Evolutionary conservation across 2,113 vertebrate genomes (phyloP).

Genomic region (Dromiciops gliroides): DNA sequence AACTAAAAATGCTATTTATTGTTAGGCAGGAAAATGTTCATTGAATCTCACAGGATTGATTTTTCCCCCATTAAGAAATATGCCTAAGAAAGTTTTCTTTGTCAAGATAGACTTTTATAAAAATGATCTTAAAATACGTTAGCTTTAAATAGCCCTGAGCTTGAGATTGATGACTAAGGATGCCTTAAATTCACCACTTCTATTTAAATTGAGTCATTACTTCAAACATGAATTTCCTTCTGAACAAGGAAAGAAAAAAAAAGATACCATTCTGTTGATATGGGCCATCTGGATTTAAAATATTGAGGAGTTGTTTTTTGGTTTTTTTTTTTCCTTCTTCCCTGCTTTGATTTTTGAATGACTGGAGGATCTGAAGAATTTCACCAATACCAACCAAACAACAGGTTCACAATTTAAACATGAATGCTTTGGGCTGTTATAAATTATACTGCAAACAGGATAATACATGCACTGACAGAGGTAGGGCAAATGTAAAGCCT

Average conservation of each 20-base stretch:
- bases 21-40: background rate
- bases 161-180: conserved; percentile 64
- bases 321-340: conserved; percentile 50
- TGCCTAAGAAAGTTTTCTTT: conserved; percentile 46
- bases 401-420: conserved; percentile 66
- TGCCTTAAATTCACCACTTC: conserved; percentile 54
- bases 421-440: conserved; percentile 72
- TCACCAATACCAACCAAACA: conserved; percentile 58
- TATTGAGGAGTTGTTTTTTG: conserved; percentile 20
- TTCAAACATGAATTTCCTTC: conserved; percentile 66
- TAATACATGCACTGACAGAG: conserved; percentile 59
- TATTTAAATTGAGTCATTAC: conserved; percentile 64
- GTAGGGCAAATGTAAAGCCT: conserved; percentile 53
- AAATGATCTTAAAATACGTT: conserved; percentile 59
- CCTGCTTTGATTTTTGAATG: conserved; percentile 56
- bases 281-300: conserved; percentile 77
- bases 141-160: conserved; percentile 59
- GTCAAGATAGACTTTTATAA: conserved; percentile 16
- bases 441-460: conserved; percentile 73
- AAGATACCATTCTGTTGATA: conserved; percentile 62
- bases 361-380: conserved; percentile 65
- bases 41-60: background rate
- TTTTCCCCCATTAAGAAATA: background rate
- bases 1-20: conserved; percentile 50
- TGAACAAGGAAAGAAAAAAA: conserved; percentile 61